phyloP scores from a whole-genome alignment of 2,113 vertebrate species.

The Spilogale gracilis region DNA sequence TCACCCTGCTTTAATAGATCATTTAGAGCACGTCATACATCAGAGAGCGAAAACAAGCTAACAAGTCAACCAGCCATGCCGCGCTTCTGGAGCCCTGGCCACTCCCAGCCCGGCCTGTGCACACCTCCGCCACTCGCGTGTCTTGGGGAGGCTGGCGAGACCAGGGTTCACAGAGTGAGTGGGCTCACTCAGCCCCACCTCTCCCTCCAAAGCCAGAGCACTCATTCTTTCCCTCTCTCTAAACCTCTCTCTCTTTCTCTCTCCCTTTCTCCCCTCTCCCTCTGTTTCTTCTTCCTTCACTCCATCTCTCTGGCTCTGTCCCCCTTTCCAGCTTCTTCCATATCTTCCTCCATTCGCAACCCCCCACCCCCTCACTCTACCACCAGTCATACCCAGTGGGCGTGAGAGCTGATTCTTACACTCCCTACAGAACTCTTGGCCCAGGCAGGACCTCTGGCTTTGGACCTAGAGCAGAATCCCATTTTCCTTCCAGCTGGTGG shows the following conservation, averaged over 20 bases:
- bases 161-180: rapidly evolving
- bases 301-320: background rate
- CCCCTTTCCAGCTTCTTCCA: background rate
- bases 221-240: no score
- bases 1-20: slow-evolving; percentile 56
- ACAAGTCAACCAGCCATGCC: rapidly evolving
- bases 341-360: background rate
- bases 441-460: background rate
- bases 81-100: background rate
- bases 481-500: background rate
- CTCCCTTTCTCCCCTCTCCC: background rate
- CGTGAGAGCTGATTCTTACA: background rate
- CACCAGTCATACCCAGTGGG: background rate
- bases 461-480: background rate
- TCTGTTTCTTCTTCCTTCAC: rapidly evolving
- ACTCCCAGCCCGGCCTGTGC: background rate
- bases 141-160: background rate
- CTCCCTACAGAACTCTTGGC: rapidly evolving
- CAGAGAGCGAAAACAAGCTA: background rate
- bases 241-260: background rate
- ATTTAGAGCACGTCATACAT: slow-evolving; percentile 13
- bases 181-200: background rate
- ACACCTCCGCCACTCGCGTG: rapidly evolving
- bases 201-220: background rate
- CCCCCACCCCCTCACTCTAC: background rate